A percentile compares a stretch with the other conserved stretches of the same genome.
Evolutionary conservation across 92 coral and sea anemone species (phyloP).

Genomic region (Epizoanthus scotinus): DNA sequence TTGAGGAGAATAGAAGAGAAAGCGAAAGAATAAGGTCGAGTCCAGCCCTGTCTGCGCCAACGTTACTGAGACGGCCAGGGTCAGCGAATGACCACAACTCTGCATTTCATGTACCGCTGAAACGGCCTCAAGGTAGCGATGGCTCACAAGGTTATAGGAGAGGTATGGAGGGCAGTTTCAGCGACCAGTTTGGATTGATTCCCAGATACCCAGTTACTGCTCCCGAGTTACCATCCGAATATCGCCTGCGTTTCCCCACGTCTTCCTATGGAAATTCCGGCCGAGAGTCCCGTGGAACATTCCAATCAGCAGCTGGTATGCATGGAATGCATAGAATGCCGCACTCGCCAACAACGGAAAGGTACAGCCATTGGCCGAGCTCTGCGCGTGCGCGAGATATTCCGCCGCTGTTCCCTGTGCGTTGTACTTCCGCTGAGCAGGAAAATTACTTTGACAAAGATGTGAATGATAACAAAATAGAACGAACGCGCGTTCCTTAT

Average conservation of each 20-base stretch:
- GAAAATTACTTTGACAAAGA: constrained; percentile 21
- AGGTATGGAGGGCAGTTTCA: constrained; percentile 14
- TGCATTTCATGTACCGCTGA: constrained; percentile 36
- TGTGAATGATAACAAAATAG: constrained; percentile 23
- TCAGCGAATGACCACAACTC: constrained; percentile 30
- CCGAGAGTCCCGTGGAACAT: neutral
- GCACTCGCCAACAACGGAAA: constrained; percentile 14
- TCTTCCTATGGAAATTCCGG: constrained; percentile 10
- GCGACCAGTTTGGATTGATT: constrained; percentile 24
- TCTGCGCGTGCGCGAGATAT: constrained; percentile 19
- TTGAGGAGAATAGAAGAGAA: neutral
- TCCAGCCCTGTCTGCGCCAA: constrained; percentile 20
- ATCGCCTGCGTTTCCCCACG: constrained; percentile 19
- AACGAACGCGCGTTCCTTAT: neutral
- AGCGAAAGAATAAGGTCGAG: neutral
- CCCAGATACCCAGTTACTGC: constrained; percentile 11
- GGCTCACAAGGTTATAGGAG: constrained; percentile 9
- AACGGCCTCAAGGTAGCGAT: constrained; percentile 23
- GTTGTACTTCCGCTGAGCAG: neutral
- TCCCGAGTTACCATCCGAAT: constrained; percentile 17
- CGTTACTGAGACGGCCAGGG: constrained; percentile 32
- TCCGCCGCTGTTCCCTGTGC: constrained; percentile 12
- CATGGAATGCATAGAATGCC: constrained; percentile 1
- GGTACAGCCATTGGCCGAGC: constrained; percentile 7
- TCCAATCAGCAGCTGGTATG: constrained; percentile 6